phyloP scores from a whole-genome alignment of 2,888 invertebrate genomes.

The Stegophylla sp. region DNA sequence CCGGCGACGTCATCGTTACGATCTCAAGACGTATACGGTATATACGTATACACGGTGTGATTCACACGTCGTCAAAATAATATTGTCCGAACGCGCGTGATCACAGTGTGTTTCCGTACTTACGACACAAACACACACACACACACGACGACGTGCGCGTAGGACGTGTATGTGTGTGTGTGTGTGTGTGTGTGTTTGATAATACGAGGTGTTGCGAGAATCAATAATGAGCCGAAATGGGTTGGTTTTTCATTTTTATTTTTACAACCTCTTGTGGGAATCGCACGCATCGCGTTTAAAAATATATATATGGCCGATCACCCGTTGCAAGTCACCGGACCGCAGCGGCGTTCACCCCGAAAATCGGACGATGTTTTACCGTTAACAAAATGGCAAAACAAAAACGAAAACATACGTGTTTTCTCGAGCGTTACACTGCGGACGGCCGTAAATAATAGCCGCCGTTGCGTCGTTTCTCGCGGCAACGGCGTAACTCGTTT shows the following conservation, averaged over 20 bases:
- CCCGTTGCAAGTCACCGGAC: too few relatives aligned
- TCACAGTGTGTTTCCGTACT: too few relatives aligned
- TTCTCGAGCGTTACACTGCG: background rate
- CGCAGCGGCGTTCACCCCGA: background rate
- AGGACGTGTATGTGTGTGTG: conserved; percentile 5
- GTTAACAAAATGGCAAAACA: background rate
- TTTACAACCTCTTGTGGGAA: conserved; percentile 18
- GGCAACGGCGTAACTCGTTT: too few relatives aligned
- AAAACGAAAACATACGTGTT: background rate
- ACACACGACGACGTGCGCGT: background rate
- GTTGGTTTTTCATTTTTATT: conserved; percentile 5
- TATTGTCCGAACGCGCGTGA: background rate
- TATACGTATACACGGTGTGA: too few relatives aligned
- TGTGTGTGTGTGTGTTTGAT: too few relatives aligned
- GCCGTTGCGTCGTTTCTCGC: too few relatives aligned
- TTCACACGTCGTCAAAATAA: too few relatives aligned
- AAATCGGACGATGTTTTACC: background rate
- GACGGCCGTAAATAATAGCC: too few relatives aligned
- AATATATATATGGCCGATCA: background rate
- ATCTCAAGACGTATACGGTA: too few relatives aligned
- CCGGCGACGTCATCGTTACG: too few relatives aligned
- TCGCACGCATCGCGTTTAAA: background rate
- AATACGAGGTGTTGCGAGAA: too few relatives aligned
- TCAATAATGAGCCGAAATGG: conserved; percentile 43
- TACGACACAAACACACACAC: too few relatives aligned